Base-by-base conservation (phyloP, 2,888 invertebrate genomes). In the Geophilus truncorum region DNA sequence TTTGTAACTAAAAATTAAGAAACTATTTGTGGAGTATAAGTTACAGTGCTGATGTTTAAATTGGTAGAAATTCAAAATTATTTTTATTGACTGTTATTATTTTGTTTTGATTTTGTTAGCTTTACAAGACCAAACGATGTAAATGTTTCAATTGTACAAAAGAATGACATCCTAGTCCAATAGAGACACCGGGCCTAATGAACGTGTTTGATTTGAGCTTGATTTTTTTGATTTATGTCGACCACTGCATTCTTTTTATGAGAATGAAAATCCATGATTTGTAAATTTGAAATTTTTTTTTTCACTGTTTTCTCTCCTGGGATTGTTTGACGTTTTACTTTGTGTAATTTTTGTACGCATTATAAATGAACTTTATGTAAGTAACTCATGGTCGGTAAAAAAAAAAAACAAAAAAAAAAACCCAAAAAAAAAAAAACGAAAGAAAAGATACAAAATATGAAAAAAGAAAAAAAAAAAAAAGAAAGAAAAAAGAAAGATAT, bases 111-210 rank as follows among this genome's bases (percentile, higher is more conserved):
- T 9, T 45, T 45, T 18, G 45, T 45, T 45, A 9, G 3, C 18
- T 0, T 70, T 70, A 21, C 0, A 10, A 28, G 70, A 28, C 70
- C 70, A 25, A 10, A 25, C 9, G 70, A 28, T 70, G 70, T 70
- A 70, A 62, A 70, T 70, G 70, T 70, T 70, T 10, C 25, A 70
- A 25, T 70, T 70, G 70, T 70, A 70, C 70, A 70, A 70, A 70
- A 28, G n/a, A 45, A 45, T 32, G 32, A 51, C 10, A 25, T 25
- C 70, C 70, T 70, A 70, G 70, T 70, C 70, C 28, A 28, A 28
- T 70, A 25, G 28, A 25, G 70, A 70, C 70, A 70, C 10, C 10
- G 21, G 57, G 57, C 57, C 57, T 62, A 28, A 70, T 12, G 15
- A 12, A 15, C 1, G 1, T 15, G 7, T 25, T 25, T 70, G 25